These are phyloP conservation scores for Pontoporia blainvillei DNA, from an alignment of 2,113 vertebrate species.

Conservation along the genomic window DNA sequence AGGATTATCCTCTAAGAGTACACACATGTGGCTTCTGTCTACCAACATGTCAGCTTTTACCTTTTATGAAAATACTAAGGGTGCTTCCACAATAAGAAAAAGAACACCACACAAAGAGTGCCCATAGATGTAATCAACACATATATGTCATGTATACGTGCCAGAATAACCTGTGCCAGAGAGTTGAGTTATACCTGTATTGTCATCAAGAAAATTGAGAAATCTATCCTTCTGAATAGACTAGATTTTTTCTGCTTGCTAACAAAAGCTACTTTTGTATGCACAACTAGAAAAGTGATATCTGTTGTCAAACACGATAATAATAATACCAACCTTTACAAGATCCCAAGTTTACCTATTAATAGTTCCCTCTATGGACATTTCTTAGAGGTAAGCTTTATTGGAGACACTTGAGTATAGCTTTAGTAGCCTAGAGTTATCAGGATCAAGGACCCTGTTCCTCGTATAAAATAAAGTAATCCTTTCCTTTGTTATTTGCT, in stretches of 20 bases:
- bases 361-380: neutral
- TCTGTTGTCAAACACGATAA: neutral
- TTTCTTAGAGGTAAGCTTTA: neutral
- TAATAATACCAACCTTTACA: neutral
- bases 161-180: neutral
- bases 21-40: neutral
- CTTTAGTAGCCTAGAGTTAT: neutral
- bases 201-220: constrained; percentile 12
- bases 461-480: neutral
- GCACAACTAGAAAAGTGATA: neutral
- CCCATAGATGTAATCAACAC: neutral
- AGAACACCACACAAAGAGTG: neutral
- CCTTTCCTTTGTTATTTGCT: neutral
- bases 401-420: neutral
- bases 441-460: neutral
- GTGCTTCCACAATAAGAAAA: constrained; percentile 24
- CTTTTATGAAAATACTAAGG: constrained; percentile 14
- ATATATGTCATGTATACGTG: neutral
- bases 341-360: neutral
- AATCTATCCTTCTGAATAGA: neutral
- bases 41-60: neutral
- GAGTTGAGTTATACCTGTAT: neutral
- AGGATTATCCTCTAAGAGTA: neutral
- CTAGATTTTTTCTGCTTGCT: constrained; percentile 2
- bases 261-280: neutral